These are phyloP conservation scores for Xenopus tropicalis DNA, from an alignment of 2,113 vertebrate genomes.

Conservation along the genomic window UCB_Xtro_10.0 CM004451.2:6794501-6795000, in stretches of 20 bases:
- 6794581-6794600: constrained; percentile 62
- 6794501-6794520: no score
- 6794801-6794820: constrained; percentile 64
- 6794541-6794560: no score
- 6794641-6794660: constrained; percentile 58
- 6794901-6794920: constrained; percentile 11
- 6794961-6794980: constrained; percentile 56
- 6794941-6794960: constrained; percentile 51
- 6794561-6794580: constrained; percentile 64
- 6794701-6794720: constrained; percentile 52
- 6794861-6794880: constrained; percentile 63
- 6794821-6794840: constrained; percentile 64
- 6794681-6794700: accelerated
- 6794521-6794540: no score
- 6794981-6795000: constrained; percentile 52
- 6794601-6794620: constrained; percentile 67
- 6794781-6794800: constrained; percentile 52
- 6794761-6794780: constrained; percentile 61
- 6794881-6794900: constrained; percentile 50
- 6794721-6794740: constrained; percentile 61
- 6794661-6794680: constrained; percentile 52
- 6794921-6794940: constrained; percentile 48
- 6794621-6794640: constrained; percentile 67
- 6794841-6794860: constrained; percentile 56
- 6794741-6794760: constrained; percentile 55